Percentiles rank a stretch among this genome's conserved stretches.
These are phyloP conservation scores for Pseudomugil tenellus DNA, from an alignment of 2,797 vertebrate species.

Conservation along the genomic window DNA sequence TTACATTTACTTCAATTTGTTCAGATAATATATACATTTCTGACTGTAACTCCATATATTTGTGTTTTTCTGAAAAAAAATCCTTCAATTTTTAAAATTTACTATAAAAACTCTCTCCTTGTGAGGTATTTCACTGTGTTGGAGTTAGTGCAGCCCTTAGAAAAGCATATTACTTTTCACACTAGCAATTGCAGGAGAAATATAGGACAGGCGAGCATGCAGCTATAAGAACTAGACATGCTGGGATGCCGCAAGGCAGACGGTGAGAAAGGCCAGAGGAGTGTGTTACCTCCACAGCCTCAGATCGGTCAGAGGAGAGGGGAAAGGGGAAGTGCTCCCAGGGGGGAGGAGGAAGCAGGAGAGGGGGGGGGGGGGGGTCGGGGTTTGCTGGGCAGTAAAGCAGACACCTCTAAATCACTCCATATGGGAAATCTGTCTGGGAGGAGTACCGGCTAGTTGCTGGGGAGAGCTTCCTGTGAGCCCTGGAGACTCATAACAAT, in stretches of 20 bases:
- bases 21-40: constrained; percentile 36
- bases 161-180: constrained; percentile 32
- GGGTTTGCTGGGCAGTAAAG: constrained; percentile 61
- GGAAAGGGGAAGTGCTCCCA: constrained; percentile 67
- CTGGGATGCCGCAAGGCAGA: constrained; percentile 59
- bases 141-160: constrained; percentile 27
- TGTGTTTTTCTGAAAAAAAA: constrained; percentile 31
- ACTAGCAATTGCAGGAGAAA: constrained; percentile 35
- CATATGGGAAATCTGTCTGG: constrained; percentile 77
- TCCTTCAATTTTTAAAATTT: constrained; percentile 21
- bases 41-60: constrained; percentile 25
- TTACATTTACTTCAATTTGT: constrained; percentile 43
- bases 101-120: constrained; percentile 19
- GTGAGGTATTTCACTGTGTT: constrained; percentile 19
- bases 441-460: constrained; percentile 55
- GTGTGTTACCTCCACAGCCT: constrained; percentile 57
- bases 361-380: constrained; percentile 54
- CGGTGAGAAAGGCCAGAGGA: constrained; percentile 64
- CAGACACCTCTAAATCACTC: constrained; percentile 80
- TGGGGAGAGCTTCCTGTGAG: constrained; percentile 70
- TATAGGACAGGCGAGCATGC: constrained; percentile 43
- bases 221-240: constrained; percentile 54
- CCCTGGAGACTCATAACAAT: constrained; percentile 55
- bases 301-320: constrained; percentile 46
- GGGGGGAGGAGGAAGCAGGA: constrained; percentile 59